A percentile compares a stretch with the other conserved stretches of the same genome.
phyloP scores from a whole-genome alignment of 2,888 invertebrate genomes.

The Acheta domesticus region DNA sequence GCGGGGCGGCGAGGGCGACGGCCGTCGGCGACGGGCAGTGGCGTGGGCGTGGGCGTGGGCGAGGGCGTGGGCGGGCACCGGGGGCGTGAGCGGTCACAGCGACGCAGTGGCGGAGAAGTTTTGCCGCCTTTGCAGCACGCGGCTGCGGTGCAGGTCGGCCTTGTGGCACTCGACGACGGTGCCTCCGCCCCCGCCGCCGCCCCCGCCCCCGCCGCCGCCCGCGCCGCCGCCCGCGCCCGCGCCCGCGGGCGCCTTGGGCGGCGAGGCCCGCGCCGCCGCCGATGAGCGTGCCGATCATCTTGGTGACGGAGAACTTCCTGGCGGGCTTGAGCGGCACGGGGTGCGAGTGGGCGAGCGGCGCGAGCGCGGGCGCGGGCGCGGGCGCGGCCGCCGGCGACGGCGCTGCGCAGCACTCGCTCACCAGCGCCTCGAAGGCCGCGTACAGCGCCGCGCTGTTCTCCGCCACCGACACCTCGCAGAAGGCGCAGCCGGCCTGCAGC shows the following conservation, averaged over 20 bases:
- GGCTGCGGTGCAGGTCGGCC: constrained; percentile 56
- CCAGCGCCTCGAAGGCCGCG: constrained; percentile 66
- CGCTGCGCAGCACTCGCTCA: constrained; percentile 59
- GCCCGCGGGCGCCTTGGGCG: constrained; percentile 43
- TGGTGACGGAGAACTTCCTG: constrained; percentile 71
- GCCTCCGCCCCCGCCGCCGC: constrained; percentile 49
- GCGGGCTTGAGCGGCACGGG: constrained; percentile 50
- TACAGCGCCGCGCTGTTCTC: constrained; percentile 73
- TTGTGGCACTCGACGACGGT: constrained; percentile 61
- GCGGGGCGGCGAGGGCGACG: no score
- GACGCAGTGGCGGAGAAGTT: constrained; percentile 62
- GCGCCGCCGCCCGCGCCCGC: constrained; percentile 36
- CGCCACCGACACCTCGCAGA: constrained; percentile 78
- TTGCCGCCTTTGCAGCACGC: constrained; percentile 56
- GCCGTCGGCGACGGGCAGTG: no score
- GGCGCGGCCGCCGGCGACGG: constrained; percentile 42
- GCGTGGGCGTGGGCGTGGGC: constrained; percentile 7
- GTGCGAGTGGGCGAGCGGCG: constrained; percentile 47
- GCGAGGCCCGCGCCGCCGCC: constrained; percentile 51
- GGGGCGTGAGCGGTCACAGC: constrained; percentile 53
- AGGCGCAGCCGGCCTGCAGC: constrained; percentile 65
- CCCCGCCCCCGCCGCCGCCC: constrained; percentile 44
- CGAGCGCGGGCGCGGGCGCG: no score
- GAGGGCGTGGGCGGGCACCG: constrained; percentile 19
- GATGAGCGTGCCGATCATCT: constrained; percentile 74